These are phyloP conservation scores for Nematopogon swammerdamellus DNA, from an alignment of 2,888 invertebrate genomes.

Conservation along the genomic window DNA sequence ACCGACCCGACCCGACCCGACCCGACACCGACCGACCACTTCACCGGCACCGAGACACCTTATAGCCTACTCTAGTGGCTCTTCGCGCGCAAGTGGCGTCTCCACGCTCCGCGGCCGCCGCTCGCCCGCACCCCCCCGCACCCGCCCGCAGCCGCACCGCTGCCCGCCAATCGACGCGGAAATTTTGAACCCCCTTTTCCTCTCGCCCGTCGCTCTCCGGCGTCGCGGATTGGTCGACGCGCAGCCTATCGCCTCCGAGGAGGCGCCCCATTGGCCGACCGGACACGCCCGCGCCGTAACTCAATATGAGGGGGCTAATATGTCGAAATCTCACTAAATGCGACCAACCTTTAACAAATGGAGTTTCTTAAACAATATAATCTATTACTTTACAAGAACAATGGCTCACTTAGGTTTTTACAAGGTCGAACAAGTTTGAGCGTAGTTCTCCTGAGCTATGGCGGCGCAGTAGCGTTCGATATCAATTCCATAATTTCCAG, in stretches of 20 bases:
- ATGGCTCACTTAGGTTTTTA: too few species aligned
- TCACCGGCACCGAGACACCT: constrained; percentile 13
- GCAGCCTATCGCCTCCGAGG: not conserved
- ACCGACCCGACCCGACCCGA: constrained; percentile 53
- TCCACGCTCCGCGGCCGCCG: constrained; percentile 35
- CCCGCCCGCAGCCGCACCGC: constrained; percentile 20
- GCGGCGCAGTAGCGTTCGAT: too few species aligned
- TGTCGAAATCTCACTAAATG: not conserved
- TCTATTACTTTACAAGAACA: too few species aligned
- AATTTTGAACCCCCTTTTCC: too few species aligned
- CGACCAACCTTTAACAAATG: not conserved
- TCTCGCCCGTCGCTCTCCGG: too few species aligned
- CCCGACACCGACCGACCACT: constrained; percentile 10
- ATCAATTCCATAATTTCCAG: too few species aligned
- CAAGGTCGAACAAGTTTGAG: too few species aligned
- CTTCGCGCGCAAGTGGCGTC: constrained; percentile 51
- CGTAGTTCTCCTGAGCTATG: too few species aligned
- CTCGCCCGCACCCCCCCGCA: constrained; percentile 22
- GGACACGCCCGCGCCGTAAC: constrained; percentile 3
- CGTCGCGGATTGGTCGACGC: not conserved
- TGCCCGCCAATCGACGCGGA: too few species aligned
- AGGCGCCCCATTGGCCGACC: constrained; percentile 11
- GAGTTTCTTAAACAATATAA: too few species aligned
- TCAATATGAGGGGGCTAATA: not conserved
- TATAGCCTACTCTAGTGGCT: constrained; percentile 36